These are phyloP conservation scores for Ischnus inquisitorius DNA, from an alignment of 2,888 invertebrate genomes.

Conservation along the genomic window DNA sequence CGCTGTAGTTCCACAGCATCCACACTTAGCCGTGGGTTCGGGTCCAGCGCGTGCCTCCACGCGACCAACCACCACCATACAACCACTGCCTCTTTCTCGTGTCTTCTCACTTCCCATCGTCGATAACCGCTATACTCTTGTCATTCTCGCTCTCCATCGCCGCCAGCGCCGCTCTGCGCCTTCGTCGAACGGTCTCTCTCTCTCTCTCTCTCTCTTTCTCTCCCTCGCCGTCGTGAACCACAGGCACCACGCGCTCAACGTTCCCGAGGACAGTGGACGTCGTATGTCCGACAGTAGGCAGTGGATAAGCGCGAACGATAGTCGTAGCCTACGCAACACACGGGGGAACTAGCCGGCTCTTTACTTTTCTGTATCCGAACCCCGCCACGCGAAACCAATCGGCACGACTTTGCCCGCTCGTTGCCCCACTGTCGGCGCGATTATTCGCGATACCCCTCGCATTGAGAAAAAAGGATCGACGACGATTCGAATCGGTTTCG, in stretches of 20 bases:
- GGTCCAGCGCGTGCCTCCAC: slow-evolving; percentile 85
- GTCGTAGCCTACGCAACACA: slow-evolving; percentile 66
- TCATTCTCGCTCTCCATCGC: slow-evolving; percentile 53
- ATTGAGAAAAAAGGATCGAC: no score
- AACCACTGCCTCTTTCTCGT: slow-evolving; percentile 75
- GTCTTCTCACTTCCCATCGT: slow-evolving; percentile 22
- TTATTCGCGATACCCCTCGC: slow-evolving; percentile 35
- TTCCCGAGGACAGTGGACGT: slow-evolving; percentile 75
- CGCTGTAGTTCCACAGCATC: slow-evolving; percentile 84
- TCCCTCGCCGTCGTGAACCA: slow-evolving; percentile 20
- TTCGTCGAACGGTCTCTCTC: slow-evolving; percentile 23
- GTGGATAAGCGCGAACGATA: slow-evolving; percentile 72
- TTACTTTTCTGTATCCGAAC: slow-evolving; percentile 26
- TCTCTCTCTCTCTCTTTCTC: no score
- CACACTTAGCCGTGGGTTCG: slow-evolving; percentile 83
- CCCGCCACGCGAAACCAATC: slow-evolving; percentile 23
- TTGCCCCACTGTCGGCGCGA: slow-evolving; percentile 66
- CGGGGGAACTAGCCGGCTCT: slow-evolving; percentile 44
- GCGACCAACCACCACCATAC: slow-evolving; percentile 84
- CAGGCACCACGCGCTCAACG: slow-evolving; percentile 69
- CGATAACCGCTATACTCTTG: slow-evolving; percentile 15
- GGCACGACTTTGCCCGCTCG: slow-evolving; percentile 60
- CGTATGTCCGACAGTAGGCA: slow-evolving; percentile 71
- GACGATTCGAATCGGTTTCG: not conserved
- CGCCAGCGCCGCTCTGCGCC: slow-evolving; percentile 33